Percentiles rank a stretch among this genome's conserved stretches.
phyloP scores from a whole-genome alignment of 2,888 invertebrate genomes.

The Leptinotarsa rubiginosa region DNA sequence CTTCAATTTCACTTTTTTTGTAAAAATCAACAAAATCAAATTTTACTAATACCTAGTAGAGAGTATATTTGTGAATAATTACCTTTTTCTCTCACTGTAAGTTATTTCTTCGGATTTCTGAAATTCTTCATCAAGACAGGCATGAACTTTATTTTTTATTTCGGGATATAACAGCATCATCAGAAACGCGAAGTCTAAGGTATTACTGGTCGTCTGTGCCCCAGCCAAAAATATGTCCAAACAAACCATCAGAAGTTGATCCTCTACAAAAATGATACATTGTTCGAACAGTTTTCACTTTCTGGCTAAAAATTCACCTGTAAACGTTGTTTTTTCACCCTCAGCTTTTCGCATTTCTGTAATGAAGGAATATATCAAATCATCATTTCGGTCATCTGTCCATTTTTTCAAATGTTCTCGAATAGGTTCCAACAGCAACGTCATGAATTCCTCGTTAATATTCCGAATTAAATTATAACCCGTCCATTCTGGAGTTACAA shows the following conservation, averaged over 20 bases:
- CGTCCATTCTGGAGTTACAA: constrained; percentile 71
- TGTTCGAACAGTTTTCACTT: not conserved
- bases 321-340: constrained; percentile 61
- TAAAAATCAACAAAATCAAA: too few relatives aligned
- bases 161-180: constrained; percentile 72
- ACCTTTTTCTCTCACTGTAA: constrained; percentile 68
- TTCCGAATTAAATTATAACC: constrained; percentile 72
- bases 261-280: constrained; percentile 66
- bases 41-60: too few relatives aligned
- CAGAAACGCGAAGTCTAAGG: constrained; percentile 73
- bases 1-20: too few relatives aligned
- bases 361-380: constrained; percentile 75
- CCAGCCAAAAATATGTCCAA: constrained; percentile 78
- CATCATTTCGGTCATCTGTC: constrained; percentile 66
- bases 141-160: constrained; percentile 70
- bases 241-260: constrained; percentile 74
- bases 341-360: constrained; percentile 69
- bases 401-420: constrained; percentile 69
- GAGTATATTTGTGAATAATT: constrained; percentile 35
- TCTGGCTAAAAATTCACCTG: constrained; percentile 59
- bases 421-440: constrained; percentile 71
- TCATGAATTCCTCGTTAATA: constrained; percentile 70
- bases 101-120: constrained; percentile 64
- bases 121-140: constrained; percentile 68
- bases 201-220: constrained; percentile 73